These are phyloP conservation scores for Crotalus viridis DNA, from an alignment of 2,113 vertebrate genomes.

Conservation along the genomic window DNA sequence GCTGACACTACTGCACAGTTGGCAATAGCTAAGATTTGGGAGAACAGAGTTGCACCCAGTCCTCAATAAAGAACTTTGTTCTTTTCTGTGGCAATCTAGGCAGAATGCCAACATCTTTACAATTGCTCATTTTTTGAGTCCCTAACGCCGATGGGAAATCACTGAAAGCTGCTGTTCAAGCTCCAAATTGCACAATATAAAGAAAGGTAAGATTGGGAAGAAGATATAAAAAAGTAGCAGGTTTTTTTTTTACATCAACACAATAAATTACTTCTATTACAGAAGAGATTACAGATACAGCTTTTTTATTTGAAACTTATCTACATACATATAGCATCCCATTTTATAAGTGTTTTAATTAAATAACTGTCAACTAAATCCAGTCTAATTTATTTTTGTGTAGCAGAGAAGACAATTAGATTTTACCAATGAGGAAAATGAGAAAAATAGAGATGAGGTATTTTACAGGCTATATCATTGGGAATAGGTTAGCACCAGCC, in stretches of 20 bases:
- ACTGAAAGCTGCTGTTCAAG: constrained; percentile 1
- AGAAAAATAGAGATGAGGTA: constrained; percentile 21
- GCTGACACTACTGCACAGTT: not conserved
- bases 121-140: constrained; percentile 8
- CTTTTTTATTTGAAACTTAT: not conserved
- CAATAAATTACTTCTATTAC: not conserved
- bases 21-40: not conserved
- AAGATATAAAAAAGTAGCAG: not conserved
- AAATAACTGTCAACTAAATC: constrained; percentile 30
- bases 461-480: not conserved
- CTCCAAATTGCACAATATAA: not conserved
- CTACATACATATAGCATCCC: not conserved
- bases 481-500: not conserved
- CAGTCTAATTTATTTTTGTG: constrained; percentile 32
- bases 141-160: constrained; percentile 20
- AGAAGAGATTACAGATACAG: not conserved
- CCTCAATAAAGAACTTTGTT: not conserved
- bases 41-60: not conserved
- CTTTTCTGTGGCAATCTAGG: not conserved
- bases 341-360: not conserved
- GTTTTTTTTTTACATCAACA: not conserved
- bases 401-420: constrained; percentile 15
- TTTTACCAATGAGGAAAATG: constrained; percentile 19
- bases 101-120: constrained; percentile 2
- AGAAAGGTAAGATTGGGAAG: not conserved